Evolutionary conservation across 2,888 invertebrate genomes (phyloP), one percentile per base, ranked within the genome.

Genomic region (Megamerina dolium): DNA sequence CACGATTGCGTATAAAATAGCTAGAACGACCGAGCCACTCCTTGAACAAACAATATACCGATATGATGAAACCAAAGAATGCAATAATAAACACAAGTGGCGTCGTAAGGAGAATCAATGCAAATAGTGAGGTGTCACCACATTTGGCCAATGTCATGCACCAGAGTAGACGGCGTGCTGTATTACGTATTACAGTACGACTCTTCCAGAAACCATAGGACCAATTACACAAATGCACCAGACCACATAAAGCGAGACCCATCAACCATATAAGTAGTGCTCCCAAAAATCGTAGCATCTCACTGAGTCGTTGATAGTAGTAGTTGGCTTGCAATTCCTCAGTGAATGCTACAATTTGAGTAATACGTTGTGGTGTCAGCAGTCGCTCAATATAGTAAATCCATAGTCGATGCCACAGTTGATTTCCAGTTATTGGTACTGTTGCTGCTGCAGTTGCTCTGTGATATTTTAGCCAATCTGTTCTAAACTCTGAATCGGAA

Each of bases 121-220:
- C 20, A 6, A 60, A 65, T 19, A 64, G 37, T 0, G 53, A 1
- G 1, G 49, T 33, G 40, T 65, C 64, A 17, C 53, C 49, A 6
- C 54, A 54, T 43, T 61, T 62, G 30, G 57, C 56, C 43, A 61
- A 52, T 23, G 61, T 61, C 48, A 64, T 41, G 40, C 57, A 55
- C 66, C 66, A 66, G 14, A 65, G 50, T 12, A 65, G 4, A 6
- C 56, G 47, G 4, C 65, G 58, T 16, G 52, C 31, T 3, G 49
- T 14, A 39, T 44, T 46, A 23, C 61, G 59, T 43, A 63, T 31
- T 34, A 55, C 43, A 4, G 46, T 46, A 36, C 55, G 53, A 45
- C 51, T 46, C 4, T 45, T 54, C 55, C 56, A 56, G 4, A 59
- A 31, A 1, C 46, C 49, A 29, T 37, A 43, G 13, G 32, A 39